A percentile compares a stretch with the other conserved stretches of the same genome.
phyloP scores from a whole-genome alignment of 2,888 invertebrate species.

The Diaphora mendica region DNA sequence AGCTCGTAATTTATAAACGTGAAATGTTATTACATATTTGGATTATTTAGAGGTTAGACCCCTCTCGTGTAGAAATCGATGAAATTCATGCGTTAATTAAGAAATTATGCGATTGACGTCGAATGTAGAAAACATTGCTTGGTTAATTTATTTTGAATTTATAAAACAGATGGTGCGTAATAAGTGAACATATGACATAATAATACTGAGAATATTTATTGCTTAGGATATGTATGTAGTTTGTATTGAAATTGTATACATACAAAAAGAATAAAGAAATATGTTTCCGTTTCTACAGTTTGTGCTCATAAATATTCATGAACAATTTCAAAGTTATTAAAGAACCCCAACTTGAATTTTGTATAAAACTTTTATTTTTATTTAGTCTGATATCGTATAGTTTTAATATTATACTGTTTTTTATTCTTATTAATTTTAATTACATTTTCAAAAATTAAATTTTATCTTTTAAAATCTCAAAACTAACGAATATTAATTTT shows the following conservation, averaged over 20 bases:
- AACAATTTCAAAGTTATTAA: slow-evolving; percentile 31
- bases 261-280: slow-evolving; percentile 22
- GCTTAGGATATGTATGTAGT: not conserved
- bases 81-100: slow-evolving; percentile 10
- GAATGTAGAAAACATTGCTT: slow-evolving; percentile 6
- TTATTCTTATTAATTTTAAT: slow-evolving; percentile 12
- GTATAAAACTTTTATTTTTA: slow-evolving; percentile 25
- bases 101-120: slow-evolving; percentile 18
- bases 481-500: not conserved
- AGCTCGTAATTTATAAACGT: slow-evolving; percentile 12
- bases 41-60: slow-evolving; percentile 10
- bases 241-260: slow-evolving; percentile 23
- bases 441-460: slow-evolving; percentile 12
- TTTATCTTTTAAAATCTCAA: not conserved
- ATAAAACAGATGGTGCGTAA: not conserved
- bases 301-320: slow-evolving; percentile 47
- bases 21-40: slow-evolving; percentile 4
- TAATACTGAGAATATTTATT: not conserved
- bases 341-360: slow-evolving; percentile 32
- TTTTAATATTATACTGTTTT: slow-evolving; percentile 20
- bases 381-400: slow-evolving; percentile 18
- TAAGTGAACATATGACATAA: not conserved
- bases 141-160: not conserved
- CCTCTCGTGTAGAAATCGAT: slow-evolving; percentile 6
- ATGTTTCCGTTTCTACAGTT: slow-evolving; percentile 27